These are phyloP conservation scores for Cecropterus lyciades DNA, from an alignment of 1,140 invertebrate genomes.

Conservation along the genomic window DNA sequence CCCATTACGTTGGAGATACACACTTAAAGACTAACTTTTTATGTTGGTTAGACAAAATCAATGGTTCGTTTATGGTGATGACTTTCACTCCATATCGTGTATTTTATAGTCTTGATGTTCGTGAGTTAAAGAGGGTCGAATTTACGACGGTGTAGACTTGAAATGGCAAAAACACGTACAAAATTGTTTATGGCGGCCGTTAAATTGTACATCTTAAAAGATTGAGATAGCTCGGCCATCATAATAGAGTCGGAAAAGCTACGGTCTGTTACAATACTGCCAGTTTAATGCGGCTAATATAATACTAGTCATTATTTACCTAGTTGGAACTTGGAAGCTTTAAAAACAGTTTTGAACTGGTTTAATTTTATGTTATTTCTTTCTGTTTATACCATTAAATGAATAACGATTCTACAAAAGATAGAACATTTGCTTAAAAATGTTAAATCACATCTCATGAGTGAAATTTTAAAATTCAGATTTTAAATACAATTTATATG, in stretches of 20 bases:
- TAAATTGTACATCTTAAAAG: conserved; percentile 33
- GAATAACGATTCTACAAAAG: too few species aligned
- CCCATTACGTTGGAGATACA: neutral
- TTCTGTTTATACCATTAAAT: neutral
- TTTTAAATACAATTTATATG: too few species aligned
- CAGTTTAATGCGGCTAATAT: conserved; percentile 9
- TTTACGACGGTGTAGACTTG: conserved; percentile 43
- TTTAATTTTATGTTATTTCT: neutral
- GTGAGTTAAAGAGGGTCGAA: conserved; percentile 39
- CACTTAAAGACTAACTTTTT: conserved; percentile 2
- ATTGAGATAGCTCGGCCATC: conserved; percentile 11
- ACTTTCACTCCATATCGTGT: conserved; percentile 48
- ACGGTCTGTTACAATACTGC: conserved; percentile 5
- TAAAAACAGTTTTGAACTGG: neutral
- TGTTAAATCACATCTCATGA: too few species aligned
- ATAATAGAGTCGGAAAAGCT: conserved; percentile 13
- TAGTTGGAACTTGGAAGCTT: conserved; percentile 1
- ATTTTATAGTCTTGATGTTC: conserved; percentile 47
- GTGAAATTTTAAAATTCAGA: too few species aligned
- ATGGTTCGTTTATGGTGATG: conserved; percentile 27
- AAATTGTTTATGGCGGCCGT: conserved; percentile 49
- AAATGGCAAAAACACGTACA: conserved; percentile 46
- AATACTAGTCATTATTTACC: conserved; percentile 7
- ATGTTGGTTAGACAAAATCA: conserved; percentile 22
- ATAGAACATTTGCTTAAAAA: too few species aligned